Evolutionary conservation across 2,888 invertebrate genomes (phyloP), one percentile per base, ranked within the genome.

Genomic region (Thysanoteuthis rhombus): DNA sequence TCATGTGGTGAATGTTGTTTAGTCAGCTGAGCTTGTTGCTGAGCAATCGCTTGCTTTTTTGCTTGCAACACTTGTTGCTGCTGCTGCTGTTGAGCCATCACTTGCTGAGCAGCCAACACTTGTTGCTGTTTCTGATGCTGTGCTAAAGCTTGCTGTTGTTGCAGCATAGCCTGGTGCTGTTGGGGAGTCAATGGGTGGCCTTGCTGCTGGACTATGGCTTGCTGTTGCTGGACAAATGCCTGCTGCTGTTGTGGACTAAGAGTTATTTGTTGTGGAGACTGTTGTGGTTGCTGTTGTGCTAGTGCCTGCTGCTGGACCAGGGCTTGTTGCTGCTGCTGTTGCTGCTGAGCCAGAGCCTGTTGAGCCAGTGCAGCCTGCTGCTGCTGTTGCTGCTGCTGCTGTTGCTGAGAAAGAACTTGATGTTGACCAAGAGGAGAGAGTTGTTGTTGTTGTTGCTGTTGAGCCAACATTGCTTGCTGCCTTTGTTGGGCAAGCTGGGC

Each of bases 71-170:
- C 45, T 38, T 92, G 92, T 45, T 92, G 92, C 19, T 32, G 36
- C 38, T 39, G 90, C 0, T 25, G 42, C 38, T 91, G 91, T 32
- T 89, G 93, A 5, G 93, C 93, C 40, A 93, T 75, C 32, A 93
- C 90, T 22, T 93, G 89, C 45, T 93, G 93, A 32, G 47, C 52
- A 58, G 93, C 93, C 22, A 93, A 38, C 28, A 58, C 93, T 36
- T 93, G 93, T 38, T 93, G 93, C 39, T 93, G 93, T 36, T 93
- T 47, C 52, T 93, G 93, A 32, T 93, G 93, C 22, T 93, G 93
- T 28, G 52, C 92, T 47, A 92, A 92, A 36, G 45, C 92, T 39
- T 92, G 92, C 42, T 90, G 90, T 39, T 92, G 92, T 12, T 93
- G 93, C 36, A 58, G 36, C 42, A 92, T 32, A 45, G 42, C 45